These are phyloP conservation scores for Hafferia zeledoni DNA, from an alignment of 2,797 vertebrate genomes.

Conservation along the genomic window DNA sequence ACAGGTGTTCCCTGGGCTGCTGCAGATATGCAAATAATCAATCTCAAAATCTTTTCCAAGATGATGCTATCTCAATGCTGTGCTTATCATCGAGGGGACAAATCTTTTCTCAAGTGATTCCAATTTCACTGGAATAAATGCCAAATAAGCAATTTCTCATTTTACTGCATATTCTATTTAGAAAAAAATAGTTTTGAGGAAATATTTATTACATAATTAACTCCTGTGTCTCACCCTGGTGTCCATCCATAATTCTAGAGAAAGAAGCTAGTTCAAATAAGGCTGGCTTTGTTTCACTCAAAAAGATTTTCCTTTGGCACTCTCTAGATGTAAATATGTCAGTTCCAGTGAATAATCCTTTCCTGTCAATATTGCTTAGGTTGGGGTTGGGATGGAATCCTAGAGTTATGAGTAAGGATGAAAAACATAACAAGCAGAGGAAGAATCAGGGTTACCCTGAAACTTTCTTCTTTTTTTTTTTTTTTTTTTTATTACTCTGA, in stretches of 20 bases:
- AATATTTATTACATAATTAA: background rate
- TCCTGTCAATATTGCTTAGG: slow-evolving; percentile 47
- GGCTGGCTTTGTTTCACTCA: background rate
- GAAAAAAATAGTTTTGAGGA: background rate
- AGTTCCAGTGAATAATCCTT: slow-evolving; percentile 57
- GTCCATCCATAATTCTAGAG: background rate
- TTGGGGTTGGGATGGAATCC: slow-evolving; percentile 27
- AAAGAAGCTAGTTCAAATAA: slow-evolving; percentile 36
- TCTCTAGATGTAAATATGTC: slow-evolving; percentile 14
- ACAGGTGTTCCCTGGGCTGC: slow-evolving; percentile 2
- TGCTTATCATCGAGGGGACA: background rate
- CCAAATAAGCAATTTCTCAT: background rate
- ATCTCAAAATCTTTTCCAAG: background rate
- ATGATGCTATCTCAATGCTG: background rate
- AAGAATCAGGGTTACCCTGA: slow-evolving; percentile 28
- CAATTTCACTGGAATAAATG: background rate
- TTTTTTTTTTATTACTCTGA: background rate
- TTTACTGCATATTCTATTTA: background rate
- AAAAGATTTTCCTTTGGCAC: slow-evolving; percentile 22
- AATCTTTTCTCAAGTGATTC: background rate
- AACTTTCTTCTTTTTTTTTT: background rate
- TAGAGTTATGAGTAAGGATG: slow-evolving; percentile 61
- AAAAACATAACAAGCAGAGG: slow-evolving; percentile 42
- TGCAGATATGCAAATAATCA: background rate
- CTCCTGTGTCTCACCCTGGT: background rate